phyloP scores from a whole-genome alignment of 2,113 vertebrate species.

The human region DNA sequence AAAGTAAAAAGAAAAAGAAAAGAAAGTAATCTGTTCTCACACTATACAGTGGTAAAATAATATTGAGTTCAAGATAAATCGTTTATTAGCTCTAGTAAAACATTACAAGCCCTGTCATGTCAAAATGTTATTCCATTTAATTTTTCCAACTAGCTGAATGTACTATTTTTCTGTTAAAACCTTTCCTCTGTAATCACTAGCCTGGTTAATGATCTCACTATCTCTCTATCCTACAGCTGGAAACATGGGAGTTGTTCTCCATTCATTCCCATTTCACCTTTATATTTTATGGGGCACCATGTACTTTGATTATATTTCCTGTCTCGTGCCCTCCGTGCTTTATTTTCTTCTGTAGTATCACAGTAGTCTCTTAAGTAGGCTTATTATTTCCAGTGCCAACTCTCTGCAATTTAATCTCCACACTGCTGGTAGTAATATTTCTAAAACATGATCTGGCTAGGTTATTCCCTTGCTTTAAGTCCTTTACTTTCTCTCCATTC shows the following conservation, averaged over 20 bases:
- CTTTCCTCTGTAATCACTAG: neutral
- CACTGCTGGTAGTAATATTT: neutral
- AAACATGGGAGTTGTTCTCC: neutral
- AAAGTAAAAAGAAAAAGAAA: neutral
- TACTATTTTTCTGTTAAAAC: neutral
- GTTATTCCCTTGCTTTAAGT: neutral
- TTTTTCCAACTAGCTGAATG: neutral
- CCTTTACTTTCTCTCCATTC: neutral
- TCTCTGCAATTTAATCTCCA: neutral
- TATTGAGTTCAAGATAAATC: neutral
- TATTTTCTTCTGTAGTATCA: neutral
- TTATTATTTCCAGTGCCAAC: neutral
- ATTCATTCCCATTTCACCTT: neutral
- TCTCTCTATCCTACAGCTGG: neutral
- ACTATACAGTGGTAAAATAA: neutral
- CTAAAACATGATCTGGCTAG: neutral
- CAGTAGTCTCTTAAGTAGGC: neutral
- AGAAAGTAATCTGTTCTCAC: neutral
- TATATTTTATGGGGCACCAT: neutral
- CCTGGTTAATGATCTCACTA: neutral
- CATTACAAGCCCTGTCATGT: neutral
- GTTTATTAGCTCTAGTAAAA: neutral
- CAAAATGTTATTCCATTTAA: conserved; percentile 3
- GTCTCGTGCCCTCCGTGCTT: neutral
- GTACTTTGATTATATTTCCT: neutral